These are phyloP conservation scores for Melipona bicolor DNA, from an alignment of 2,888 invertebrate species.

Conservation along the genomic window DNA sequence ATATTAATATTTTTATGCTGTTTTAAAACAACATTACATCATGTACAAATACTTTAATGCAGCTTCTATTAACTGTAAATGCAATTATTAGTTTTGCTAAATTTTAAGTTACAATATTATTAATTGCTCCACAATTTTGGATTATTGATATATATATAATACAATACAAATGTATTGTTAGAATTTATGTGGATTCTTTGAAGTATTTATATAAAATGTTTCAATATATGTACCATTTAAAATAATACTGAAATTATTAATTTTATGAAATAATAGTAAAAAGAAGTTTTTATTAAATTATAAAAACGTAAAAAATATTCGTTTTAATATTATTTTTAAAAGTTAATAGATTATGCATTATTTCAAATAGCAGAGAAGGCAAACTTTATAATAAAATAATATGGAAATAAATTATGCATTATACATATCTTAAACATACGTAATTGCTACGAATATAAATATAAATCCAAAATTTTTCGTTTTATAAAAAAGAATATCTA, in stretches of 20 bases:
- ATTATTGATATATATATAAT: background rate
- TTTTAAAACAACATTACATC: background rate
- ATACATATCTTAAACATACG: background rate
- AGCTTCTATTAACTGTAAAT: slow-evolving; percentile 25
- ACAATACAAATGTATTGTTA: background rate
- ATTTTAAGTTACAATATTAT: slow-evolving; percentile 19
- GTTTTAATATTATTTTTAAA: background rate
- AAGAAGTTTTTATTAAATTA: too few species aligned
- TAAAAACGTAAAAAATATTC: background rate
- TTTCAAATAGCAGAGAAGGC: background rate
- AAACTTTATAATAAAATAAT: background rate
- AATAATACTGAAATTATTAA: background rate
- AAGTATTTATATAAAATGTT: background rate
- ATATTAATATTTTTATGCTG: slow-evolving; percentile 2
- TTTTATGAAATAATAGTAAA: background rate
- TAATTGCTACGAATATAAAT: background rate
- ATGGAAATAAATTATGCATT: slow-evolving; percentile 14
- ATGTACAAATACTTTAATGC: slow-evolving; percentile 6
- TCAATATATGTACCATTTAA: background rate
- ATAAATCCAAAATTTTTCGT: background rate
- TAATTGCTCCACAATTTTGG: background rate
- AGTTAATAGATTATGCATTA: background rate
- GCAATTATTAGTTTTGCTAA: slow-evolving; percentile 3
- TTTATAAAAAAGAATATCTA: background rate
- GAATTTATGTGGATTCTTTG: background rate